Percentiles rank a stretch among this genome's conserved stretches.
phyloP scores from a whole-genome alignment of 1,140 invertebrate genomes.

The Trichonephila clavipes region DNA sequence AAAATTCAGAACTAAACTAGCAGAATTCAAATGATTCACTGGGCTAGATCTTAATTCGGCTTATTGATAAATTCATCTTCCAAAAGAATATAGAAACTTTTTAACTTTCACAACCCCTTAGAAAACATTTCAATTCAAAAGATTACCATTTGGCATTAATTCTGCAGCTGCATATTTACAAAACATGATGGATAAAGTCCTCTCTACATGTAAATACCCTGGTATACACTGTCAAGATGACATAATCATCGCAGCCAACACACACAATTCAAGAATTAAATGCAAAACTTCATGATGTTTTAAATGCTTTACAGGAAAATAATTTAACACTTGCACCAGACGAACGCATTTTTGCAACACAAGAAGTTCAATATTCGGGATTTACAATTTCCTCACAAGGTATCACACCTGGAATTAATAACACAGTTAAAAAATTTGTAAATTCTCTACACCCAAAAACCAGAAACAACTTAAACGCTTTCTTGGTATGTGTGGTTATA shows the following conservation, averaged over 20 bases:
- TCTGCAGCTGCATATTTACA: no score
- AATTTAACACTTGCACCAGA: no score
- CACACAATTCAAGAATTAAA: background rate
- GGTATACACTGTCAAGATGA: background rate
- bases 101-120: background rate
- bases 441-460: background rate
- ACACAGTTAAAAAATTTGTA: background rate
- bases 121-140: background rate
- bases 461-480: slow-evolving; percentile 6
- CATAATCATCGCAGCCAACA: background rate
- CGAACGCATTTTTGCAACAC: no score
- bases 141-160: background rate
- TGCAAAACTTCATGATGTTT: background rate
- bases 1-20: no score
- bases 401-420: background rate
- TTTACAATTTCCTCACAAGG: background rate
- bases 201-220: background rate
- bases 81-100: background rate
- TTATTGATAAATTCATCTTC: background rate
- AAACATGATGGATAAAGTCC: background rate
- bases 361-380: background rate
- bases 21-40: background rate
- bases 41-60: background rate
- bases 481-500: background rate
- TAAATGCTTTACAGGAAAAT: no score